A percentile compares a stretch with the other conserved stretches of the same genome.
Conservation (phyloP, 2,888 invertebrate species). For the Loripinus fragilis region DNA sequence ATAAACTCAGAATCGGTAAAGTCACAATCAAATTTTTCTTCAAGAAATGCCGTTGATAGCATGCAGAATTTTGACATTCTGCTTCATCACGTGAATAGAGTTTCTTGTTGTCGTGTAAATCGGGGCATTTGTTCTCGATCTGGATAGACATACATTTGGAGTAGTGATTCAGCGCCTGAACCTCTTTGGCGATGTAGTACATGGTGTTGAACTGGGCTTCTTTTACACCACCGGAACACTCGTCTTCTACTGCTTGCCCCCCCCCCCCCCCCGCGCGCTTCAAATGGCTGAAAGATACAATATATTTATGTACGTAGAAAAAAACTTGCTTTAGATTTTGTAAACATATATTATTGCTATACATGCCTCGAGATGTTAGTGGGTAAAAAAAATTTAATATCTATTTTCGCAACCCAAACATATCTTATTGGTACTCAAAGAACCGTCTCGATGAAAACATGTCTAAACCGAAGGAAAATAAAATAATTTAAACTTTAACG, state of each 20-base stretch:
- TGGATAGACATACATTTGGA: slow-evolving; percentile 8
- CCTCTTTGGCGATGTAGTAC: slow-evolving; percentile 34
- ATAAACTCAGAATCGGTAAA: slow-evolving; percentile 14
- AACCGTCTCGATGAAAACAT: too few relatives aligned
- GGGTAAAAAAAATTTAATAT: too few relatives aligned
- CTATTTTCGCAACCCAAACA: too few relatives aligned
- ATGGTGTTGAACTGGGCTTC: slow-evolving; percentile 33
- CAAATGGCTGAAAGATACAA: slow-evolving; percentile 14
- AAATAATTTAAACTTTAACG: too few relatives aligned
- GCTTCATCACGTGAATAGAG: slow-evolving; percentile 33
- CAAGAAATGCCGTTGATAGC: slow-evolving; percentile 29
- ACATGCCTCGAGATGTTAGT: too few relatives aligned
- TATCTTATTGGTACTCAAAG: too few relatives aligned
- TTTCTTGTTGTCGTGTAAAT: slow-evolving; percentile 34
- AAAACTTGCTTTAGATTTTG: too few relatives aligned
- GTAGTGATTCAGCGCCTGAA: slow-evolving; percentile 27
- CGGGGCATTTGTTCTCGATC: slow-evolving; percentile 40
- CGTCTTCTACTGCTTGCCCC: neutral
- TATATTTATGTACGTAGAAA: neutral
- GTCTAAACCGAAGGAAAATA: too few relatives aligned
- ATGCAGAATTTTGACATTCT: slow-evolving; percentile 30
- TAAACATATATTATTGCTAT: too few relatives aligned
- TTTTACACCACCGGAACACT: slow-evolving; percentile 27
- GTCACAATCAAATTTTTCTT: slow-evolving; percentile 20
- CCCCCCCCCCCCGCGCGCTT: neutral